These are phyloP conservation scores for Sarcophaga bullata DNA, from an alignment of 1,140 invertebrate genomes.

Conservation along the genomic window DNA sequence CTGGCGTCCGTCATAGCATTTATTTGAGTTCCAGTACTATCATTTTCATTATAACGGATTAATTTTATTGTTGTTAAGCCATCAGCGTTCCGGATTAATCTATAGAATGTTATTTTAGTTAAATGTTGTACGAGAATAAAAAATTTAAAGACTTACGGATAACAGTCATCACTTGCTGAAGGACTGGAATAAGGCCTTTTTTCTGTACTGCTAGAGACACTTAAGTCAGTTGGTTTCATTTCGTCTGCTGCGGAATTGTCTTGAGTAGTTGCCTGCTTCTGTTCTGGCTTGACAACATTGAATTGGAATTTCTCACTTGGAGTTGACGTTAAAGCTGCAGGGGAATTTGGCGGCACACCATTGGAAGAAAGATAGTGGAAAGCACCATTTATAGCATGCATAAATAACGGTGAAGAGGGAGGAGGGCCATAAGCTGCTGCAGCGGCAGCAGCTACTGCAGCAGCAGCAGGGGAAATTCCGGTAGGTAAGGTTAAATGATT, in stretches of 20 bases:
- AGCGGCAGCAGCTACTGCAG: conserved; percentile 56
- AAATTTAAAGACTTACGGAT: conserved; percentile 58
- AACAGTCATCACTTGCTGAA: conserved; percentile 58
- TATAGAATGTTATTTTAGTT: conserved; percentile 43
- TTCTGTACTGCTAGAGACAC: conserved; percentile 61
- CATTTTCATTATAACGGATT: conserved; percentile 58
- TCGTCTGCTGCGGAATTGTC: conserved; percentile 57
- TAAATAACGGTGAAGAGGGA: conserved; percentile 63
- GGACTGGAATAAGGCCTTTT: conserved; percentile 47
- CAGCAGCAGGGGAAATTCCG: conserved; percentile 49
- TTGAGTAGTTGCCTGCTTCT: conserved; percentile 48
- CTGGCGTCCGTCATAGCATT: neutral
- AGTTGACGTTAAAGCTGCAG: conserved; percentile 50
- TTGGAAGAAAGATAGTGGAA: conserved; percentile 62
- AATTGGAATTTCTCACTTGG: conserved; percentile 61
- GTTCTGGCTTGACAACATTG: conserved; percentile 59
- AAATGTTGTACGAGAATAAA: neutral
- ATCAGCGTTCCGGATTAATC: conserved; percentile 64
- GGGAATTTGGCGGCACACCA: conserved; percentile 60
- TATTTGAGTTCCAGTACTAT: conserved; percentile 32
- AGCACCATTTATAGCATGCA: conserved; percentile 62
- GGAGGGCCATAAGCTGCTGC: conserved; percentile 62
- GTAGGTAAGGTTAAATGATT: conserved; percentile 55
- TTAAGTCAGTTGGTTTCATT: conserved; percentile 69
- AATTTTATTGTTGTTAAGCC: conserved; percentile 65